phyloP scores from a whole-genome alignment of 2,888 invertebrate genomes.

The Aricia artaxerxes region DNA sequence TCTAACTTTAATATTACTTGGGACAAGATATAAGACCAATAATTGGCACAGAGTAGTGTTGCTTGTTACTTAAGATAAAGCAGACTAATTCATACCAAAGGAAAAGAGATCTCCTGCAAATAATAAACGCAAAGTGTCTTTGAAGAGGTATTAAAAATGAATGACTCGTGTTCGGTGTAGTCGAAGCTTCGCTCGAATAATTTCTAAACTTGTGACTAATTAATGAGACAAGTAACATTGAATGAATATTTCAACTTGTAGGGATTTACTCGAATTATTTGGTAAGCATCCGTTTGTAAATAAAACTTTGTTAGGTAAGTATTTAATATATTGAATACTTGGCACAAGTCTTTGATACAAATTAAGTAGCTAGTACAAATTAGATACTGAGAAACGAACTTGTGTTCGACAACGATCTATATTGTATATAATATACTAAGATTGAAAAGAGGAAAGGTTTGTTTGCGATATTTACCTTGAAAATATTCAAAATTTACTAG shows the following conservation, averaged over 20 bases:
- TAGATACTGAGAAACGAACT: too few relatives aligned
- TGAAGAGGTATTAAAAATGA: not conserved
- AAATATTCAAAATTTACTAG: too few relatives aligned
- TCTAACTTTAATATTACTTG: too few relatives aligned
- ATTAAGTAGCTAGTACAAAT: not conserved
- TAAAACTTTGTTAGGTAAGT: not conserved
- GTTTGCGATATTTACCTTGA: too few relatives aligned
- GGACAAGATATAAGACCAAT: too few relatives aligned
- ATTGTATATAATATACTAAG: too few relatives aligned
- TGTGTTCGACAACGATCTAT: too few relatives aligned
- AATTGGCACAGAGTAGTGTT: too few relatives aligned
- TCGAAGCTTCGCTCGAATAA: not conserved
- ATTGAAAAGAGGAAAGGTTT: too few relatives aligned
- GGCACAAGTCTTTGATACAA: not conserved
- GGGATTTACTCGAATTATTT: conserved; percentile 6
- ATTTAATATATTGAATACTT: not conserved
- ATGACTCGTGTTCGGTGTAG: not conserved
- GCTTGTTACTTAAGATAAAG: too few relatives aligned
- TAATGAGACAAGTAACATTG: not conserved
- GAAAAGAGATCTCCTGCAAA: too few relatives aligned
- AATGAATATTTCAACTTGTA: not conserved
- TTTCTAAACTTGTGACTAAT: not conserved
- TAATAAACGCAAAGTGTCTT: not conserved
- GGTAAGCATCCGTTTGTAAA: not conserved
- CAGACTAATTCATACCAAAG: too few relatives aligned